phyloP scores from a whole-genome alignment of 2,113 vertebrate genomes.

The Scolopax mira region DNA sequence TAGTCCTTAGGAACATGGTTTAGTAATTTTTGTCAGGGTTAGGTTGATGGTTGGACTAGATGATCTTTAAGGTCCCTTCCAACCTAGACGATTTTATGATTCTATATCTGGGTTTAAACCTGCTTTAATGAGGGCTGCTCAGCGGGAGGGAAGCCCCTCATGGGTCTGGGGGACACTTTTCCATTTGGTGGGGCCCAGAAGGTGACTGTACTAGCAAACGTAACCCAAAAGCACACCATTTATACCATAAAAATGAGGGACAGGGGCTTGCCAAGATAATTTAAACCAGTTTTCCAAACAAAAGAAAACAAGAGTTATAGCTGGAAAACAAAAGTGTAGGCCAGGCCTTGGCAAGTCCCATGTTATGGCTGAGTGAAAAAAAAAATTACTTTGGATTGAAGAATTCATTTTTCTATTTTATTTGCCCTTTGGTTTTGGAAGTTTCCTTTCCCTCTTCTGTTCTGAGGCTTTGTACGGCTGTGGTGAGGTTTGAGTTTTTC shows the following conservation, averaged over 20 bases:
- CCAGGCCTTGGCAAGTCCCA: background rate
- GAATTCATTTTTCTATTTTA: background rate
- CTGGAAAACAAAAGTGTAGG: background rate
- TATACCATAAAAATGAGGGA: background rate
- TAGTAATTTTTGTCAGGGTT: too few species aligned
- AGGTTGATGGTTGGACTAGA: too few species aligned
- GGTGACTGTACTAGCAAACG: background rate
- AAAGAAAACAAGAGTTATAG: background rate
- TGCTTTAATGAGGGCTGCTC: background rate
- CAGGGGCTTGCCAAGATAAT: background rate
- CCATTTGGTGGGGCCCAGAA: background rate
- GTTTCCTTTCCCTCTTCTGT: background rate
- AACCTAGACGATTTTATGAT: too few species aligned
- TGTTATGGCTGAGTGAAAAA: background rate
- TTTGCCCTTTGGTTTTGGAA: background rate
- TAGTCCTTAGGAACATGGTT: too few species aligned
- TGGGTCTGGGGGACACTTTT: background rate
- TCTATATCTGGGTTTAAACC: background rate
- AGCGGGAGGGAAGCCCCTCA: background rate
- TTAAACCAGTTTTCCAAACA: constrained; percentile 1
- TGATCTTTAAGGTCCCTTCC: too few species aligned
- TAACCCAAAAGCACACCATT: background rate
- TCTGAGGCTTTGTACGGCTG: background rate
- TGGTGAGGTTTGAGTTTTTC: background rate
- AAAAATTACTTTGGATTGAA: background rate